Conservation (phyloP, 2,113 vertebrate genomes). For the Megaleporinus macrocephalus region DNA sequence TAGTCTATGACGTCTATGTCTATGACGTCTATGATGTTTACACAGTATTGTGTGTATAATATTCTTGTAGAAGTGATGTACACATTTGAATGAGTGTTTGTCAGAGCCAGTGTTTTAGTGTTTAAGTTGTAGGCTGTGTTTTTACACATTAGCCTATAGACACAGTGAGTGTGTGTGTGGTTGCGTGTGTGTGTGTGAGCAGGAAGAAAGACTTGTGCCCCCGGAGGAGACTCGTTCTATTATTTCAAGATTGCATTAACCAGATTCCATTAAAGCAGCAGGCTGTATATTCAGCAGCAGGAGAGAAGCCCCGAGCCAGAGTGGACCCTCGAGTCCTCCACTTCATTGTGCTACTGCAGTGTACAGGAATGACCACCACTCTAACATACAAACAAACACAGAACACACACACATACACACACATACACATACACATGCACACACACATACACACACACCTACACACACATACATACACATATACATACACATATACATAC, state of each 20-base stretch:
- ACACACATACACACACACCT: background rate
- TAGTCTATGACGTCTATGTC: no score
- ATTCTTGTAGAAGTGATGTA: no score
- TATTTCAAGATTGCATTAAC: constrained; percentile 50
- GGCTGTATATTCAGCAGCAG: constrained; percentile 44
- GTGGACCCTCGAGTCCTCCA: background rate
- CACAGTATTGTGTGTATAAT: no score
- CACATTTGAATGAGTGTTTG: no score
- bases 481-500: background rate
- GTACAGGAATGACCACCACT: constrained; percentile 3
- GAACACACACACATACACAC: background rate
- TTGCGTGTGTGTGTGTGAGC: constrained; percentile 20
- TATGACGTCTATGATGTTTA: no score
- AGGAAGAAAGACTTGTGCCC: constrained; percentile 25
- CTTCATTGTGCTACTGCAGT: constrained; percentile 17
- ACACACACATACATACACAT: background rate
- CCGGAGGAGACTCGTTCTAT: constrained; percentile 42
- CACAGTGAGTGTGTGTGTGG: background rate
- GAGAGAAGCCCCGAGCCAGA: constrained; percentile 25
- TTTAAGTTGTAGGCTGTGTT: background rate
- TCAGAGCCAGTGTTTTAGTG: background rate
- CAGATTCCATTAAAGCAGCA: constrained; percentile 47
- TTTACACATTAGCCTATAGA: background rate
- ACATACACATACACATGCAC: background rate
- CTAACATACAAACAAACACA: constrained; percentile 28